Evolutionary conservation across 1,140 invertebrate genomes (phyloP).

Genomic region (Caenorhabditis tropicalis): DNA sequence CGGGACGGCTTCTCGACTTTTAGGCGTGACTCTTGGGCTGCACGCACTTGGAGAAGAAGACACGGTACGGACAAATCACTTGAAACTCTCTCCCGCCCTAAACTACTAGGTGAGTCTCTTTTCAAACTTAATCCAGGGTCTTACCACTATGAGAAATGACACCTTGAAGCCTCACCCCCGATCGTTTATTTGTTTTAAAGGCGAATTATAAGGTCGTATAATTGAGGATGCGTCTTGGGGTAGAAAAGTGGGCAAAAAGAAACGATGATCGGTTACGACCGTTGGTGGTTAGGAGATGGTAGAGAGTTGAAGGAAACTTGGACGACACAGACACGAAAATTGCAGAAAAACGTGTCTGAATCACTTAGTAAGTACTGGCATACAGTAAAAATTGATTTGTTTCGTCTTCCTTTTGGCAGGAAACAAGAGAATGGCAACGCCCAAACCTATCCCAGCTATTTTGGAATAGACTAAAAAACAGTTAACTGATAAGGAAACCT

Average conservation of each 20-base stretch:
- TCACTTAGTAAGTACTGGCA: constrained; percentile 3
- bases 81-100: background rate
- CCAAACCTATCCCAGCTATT: background rate
- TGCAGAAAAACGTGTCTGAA: background rate
- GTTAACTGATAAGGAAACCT: background rate
- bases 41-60: background rate
- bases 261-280: constrained; percentile 39
- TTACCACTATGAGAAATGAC: background rate
- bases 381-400: constrained; percentile 6
- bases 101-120: background rate
- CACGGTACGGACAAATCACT: background rate
- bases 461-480: background rate
- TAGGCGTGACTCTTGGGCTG: constrained; percentile 27
- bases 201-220: constrained; percentile 40
- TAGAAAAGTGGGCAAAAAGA: background rate
- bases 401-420: background rate
- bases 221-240: constrained; percentile 31
- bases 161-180: background rate
- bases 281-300: constrained; percentile 34
- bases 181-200: constrained; percentile 42
- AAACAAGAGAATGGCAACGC: background rate
- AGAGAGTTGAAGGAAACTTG: constrained; percentile 27
- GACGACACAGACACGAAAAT: constrained; percentile 14
- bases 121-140: background rate
- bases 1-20: constrained; percentile 39